Evolutionary conservation across 64 coral and sea anemone species (phyloP).

Genomic region (Montipora capricornis): DNA sequence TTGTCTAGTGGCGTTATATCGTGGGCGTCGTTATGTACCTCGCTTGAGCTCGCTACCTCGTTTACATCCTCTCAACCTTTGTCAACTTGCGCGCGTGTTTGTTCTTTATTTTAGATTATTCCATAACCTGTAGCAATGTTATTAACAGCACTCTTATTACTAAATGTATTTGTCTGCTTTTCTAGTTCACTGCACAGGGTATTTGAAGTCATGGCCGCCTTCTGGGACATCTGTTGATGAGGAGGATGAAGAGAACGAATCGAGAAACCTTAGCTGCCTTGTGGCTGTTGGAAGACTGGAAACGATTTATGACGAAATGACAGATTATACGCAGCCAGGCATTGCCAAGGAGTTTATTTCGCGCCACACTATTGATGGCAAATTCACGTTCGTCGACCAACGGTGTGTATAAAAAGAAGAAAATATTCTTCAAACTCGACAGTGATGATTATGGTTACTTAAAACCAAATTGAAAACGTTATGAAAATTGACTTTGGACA

Average conservation of each 20-base stretch:
- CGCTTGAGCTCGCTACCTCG: no score
- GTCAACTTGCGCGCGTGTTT: no score
- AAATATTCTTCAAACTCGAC: no score
- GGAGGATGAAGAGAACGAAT: conserved; percentile 84
- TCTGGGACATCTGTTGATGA: conserved; percentile 64
- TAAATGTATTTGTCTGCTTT: not conserved
- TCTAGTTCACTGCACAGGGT: conserved; percentile 91
- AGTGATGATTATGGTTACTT: no score
- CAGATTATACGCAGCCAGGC: conserved; percentile 69
- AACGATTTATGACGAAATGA: conserved; percentile 76
- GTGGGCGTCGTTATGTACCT: no score
- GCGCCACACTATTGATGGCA: conserved; percentile 84
- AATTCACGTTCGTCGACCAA: conserved; percentile 80
- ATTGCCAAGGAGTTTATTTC: conserved; percentile 83
- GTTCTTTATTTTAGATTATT: no score
- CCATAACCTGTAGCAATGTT: no score
- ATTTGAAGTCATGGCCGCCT: conserved; percentile 88
- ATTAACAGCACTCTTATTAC: not conserved
- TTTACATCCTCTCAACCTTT: no score
- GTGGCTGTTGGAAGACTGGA: conserved; percentile 80
- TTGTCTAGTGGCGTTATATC: no score
- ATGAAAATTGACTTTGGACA: no score
- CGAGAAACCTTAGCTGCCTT: conserved; percentile 80
- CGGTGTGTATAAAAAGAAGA: conserved; percentile 39
- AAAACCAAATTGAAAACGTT: no score